Percentiles rank a stretch among this genome's conserved stretches.
phyloP scores from a whole-genome alignment of 2,888 invertebrate genomes.

The Tyria jacobaeae region DNA sequence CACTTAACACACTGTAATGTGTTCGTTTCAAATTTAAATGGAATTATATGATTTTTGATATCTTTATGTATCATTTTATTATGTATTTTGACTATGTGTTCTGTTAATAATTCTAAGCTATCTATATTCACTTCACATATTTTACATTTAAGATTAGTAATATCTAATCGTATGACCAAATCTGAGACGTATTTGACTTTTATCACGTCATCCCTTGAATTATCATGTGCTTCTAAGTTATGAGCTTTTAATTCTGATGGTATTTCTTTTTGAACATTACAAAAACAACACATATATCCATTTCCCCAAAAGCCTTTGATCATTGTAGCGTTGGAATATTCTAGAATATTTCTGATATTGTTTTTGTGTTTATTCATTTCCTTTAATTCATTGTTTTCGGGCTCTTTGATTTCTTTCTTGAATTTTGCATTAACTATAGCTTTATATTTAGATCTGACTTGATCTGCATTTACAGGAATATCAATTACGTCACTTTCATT shows the following conservation, averaged over 20 bases:
- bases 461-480: constrained; percentile 23
- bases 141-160: constrained; percentile 64
- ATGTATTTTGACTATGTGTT: constrained; percentile 60
- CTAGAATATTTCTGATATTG: constrained; percentile 42
- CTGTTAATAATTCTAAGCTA: constrained; percentile 54
- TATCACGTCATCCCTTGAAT: constrained; percentile 26
- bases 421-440: constrained; percentile 35
- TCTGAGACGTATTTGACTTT: constrained; percentile 46
- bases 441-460: constrained; percentile 37
- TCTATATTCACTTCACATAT: constrained; percentile 54
- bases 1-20: constrained; percentile 62
- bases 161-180: constrained; percentile 65
- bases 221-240: constrained; percentile 43
- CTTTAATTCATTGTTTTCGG: constrained; percentile 25
- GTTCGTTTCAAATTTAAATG: constrained; percentile 65
- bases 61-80: constrained; percentile 54
- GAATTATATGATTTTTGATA: constrained; percentile 68
- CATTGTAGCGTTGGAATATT: constrained; percentile 55
- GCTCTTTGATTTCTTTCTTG: constrained; percentile 27
- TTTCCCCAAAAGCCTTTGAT: constrained; percentile 47
- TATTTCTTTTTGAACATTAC: constrained; percentile 35
- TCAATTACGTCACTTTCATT: constrained; percentile 14
- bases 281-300: constrained; percentile 53
- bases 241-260: constrained; percentile 52
- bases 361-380: constrained; percentile 52